phyloP scores from a whole-genome alignment of 2,113 vertebrate species.

The Casuarius casuarius region DNA sequence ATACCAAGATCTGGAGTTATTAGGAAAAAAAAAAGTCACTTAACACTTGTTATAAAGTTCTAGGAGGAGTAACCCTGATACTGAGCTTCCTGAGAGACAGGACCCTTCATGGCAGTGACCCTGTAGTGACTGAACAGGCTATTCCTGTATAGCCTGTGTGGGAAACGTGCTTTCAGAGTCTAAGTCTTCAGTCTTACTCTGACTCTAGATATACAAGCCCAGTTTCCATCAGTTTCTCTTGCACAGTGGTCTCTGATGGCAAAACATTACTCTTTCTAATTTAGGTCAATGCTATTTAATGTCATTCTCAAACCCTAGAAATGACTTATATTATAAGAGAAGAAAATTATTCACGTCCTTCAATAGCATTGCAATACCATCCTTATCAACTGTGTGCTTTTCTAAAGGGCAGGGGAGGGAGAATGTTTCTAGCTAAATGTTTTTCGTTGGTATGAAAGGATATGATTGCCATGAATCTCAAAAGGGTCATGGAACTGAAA shows the following conservation, averaged over 20 bases:
- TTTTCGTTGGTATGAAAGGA: not conserved
- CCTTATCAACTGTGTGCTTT: not conserved
- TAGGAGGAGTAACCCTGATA: not conserved
- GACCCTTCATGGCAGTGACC: not conserved
- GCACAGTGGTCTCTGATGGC: not conserved
- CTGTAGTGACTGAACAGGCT: not conserved
- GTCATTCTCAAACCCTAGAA: not conserved
- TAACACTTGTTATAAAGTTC: not conserved
- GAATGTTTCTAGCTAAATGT: not conserved
- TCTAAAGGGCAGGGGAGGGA: not conserved
- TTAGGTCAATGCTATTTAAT: not conserved
- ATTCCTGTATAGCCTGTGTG: not conserved
- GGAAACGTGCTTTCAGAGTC: not conserved
- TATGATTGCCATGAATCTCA: not conserved
- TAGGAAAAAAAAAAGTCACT: not conserved
- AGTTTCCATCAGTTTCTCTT: not conserved
- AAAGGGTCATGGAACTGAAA: not conserved
- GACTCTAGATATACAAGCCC: not conserved
- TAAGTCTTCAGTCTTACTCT: not conserved
- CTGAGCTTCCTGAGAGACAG: not conserved
- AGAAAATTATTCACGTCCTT: not conserved
- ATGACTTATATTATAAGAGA: not conserved
- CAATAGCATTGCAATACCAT: not conserved
- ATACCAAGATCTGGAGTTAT: not conserved
- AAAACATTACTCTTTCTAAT: not conserved